Conservation (phyloP, 2,797 vertebrate genomes). For the Gymnothorax javanicus region DNA sequence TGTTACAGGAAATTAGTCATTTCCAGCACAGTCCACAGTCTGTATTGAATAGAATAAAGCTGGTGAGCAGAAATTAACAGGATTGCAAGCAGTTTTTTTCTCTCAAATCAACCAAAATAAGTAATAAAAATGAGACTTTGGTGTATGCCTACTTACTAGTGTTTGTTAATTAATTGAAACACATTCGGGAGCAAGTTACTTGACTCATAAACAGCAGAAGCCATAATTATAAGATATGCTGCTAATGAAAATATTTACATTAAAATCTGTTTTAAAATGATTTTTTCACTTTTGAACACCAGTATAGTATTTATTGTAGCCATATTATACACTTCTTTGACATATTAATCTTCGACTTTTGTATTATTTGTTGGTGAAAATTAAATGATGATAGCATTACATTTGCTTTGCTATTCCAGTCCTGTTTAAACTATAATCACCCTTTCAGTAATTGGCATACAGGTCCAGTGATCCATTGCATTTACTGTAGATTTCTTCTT, state of each 20-base stretch:
- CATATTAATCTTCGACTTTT: constrained; percentile 32
- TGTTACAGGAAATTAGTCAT: background rate
- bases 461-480: constrained; percentile 3
- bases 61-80: constrained; percentile 39
- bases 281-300: constrained; percentile 46
- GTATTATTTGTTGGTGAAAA: constrained; percentile 36
- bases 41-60: constrained; percentile 16
- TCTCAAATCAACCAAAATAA: constrained; percentile 33
- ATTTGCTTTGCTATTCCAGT: constrained; percentile 51
- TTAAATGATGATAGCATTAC: constrained; percentile 27
- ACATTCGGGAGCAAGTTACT: constrained; percentile 49
- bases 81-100: constrained; percentile 31
- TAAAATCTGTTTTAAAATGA: constrained; percentile 51
- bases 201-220: constrained; percentile 50
- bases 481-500: background rate
- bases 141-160: constrained; percentile 46
- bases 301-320: constrained; percentile 43
- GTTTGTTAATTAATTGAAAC: constrained; percentile 53
- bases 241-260: constrained; percentile 55
- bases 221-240: constrained; percentile 54
- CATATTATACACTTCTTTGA: constrained; percentile 21
- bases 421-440: constrained; percentile 41
- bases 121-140: constrained; percentile 27
- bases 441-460: constrained; percentile 27
- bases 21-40: background rate